Evolutionary conservation across 2,113 vertebrate genomes (phyloP).

Genomic region (Cephalopterus ornatus): DNA sequence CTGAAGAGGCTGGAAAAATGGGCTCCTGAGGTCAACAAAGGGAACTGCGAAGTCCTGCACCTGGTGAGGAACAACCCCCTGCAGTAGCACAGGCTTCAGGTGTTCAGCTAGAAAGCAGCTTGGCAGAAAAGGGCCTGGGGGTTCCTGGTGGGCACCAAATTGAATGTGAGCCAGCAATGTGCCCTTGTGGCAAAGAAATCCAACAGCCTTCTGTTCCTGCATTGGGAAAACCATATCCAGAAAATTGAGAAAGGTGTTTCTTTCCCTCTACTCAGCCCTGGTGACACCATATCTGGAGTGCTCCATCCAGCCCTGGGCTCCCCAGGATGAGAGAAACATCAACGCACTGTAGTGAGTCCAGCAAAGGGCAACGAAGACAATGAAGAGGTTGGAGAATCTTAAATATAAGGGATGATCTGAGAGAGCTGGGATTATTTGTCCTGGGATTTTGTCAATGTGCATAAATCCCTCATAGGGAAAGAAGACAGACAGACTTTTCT

Average conservation of each 20-base stretch:
- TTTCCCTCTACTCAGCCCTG: not conserved
- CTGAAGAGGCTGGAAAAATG: not conserved
- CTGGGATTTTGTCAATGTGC: not conserved
- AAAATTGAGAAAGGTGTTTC: not conserved
- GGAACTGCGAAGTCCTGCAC: not conserved
- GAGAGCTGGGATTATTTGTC: not conserved
- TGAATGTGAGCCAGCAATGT: not conserved
- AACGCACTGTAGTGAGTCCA: not conserved
- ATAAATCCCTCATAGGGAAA: not conserved
- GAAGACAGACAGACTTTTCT: not conserved
- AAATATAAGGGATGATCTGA: not conserved
- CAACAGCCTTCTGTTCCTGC: not conserved
- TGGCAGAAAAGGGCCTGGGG: not conserved
- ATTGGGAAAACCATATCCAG: not conserved
- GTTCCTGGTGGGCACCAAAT: not conserved
- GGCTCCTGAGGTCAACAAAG: not conserved
- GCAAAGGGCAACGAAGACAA: not conserved
- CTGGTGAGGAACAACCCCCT: not conserved
- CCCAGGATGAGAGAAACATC: not conserved
- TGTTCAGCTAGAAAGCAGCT: not conserved
- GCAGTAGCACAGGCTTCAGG: not conserved
- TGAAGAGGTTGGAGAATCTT: not conserved
- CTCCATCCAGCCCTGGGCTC: not conserved
- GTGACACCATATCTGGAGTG: not conserved
- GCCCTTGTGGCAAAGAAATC: not conserved